A percentile compares a stretch with the other conserved stretches of the same genome.
phyloP scores from a whole-genome alignment of 2,797 vertebrate species.

The Lepidocolaptes lacrymiger region DNA sequence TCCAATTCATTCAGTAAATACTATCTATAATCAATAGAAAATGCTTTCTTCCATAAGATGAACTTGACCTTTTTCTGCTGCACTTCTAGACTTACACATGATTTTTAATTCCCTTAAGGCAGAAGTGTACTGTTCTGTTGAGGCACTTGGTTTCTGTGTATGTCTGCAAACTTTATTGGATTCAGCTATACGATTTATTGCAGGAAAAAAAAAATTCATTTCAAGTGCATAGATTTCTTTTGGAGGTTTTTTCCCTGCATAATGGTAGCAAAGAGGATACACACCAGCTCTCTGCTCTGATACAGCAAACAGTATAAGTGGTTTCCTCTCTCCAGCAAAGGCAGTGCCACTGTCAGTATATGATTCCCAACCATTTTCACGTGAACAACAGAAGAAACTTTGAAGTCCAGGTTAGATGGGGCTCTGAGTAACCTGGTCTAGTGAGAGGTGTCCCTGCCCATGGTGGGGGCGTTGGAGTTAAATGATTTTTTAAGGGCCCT shows the following conservation, averaged over 20 bases:
- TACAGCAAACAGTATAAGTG: background rate
- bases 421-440: background rate
- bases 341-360: background rate
- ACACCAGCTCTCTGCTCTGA: background rate
- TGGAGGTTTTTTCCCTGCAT: background rate
- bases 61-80: background rate
- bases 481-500: background rate
- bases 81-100: background rate
- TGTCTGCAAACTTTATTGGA: background rate
- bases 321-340: background rate
- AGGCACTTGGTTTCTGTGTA: background rate
- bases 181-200: background rate
- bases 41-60: background rate
- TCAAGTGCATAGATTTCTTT: background rate
- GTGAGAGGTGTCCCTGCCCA: background rate
- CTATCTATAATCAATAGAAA: conserved; percentile 8
- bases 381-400: background rate
- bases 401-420: background rate
- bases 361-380: background rate
- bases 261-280: background rate
- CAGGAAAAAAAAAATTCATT: background rate
- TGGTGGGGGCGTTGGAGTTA: background rate
- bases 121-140: background rate
- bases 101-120: background rate
- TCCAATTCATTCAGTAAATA: background rate